A percentile compares a stretch with the other conserved stretches of the same genome.
These are phyloP conservation scores for Sinosuthora webbiana DNA, from an alignment of 2,113 vertebrate genomes.

Conservation along the genomic window DNA sequence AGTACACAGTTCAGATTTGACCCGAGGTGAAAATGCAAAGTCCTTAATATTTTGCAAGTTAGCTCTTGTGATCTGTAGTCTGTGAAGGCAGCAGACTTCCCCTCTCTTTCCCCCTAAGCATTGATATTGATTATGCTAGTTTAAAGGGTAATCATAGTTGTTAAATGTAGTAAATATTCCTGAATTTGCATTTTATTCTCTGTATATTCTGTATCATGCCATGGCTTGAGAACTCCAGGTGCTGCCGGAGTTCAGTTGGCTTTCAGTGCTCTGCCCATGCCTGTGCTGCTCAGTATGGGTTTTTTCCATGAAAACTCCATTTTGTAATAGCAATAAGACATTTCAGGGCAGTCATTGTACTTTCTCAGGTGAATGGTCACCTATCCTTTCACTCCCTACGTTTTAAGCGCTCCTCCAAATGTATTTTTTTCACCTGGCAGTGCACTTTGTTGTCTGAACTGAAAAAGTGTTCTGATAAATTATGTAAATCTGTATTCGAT, in stretches of 20 bases:
- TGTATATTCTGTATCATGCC: slow-evolving; percentile 46
- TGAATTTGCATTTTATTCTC: slow-evolving; percentile 55
- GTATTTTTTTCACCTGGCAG: slow-evolving; percentile 39
- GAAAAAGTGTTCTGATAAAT: slow-evolving; percentile 48
- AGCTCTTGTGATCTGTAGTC: slow-evolving; percentile 48
- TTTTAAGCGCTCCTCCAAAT: slow-evolving; percentile 48
- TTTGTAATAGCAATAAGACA: slow-evolving; percentile 67
- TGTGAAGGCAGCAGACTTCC: slow-evolving; percentile 48
- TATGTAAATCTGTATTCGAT: slow-evolving; percentile 56
- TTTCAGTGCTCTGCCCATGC: slow-evolving; percentile 44
- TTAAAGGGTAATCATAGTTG: slow-evolving; percentile 34
- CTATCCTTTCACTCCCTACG: neutral
- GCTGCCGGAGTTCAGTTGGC: neutral
- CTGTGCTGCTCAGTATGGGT: slow-evolving; percentile 34
- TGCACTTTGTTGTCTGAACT: slow-evolving; percentile 55
- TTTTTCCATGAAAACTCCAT: slow-evolving; percentile 37
- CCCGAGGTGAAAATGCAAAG: slow-evolving; percentile 30
- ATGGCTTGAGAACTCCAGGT: slow-evolving; percentile 35
- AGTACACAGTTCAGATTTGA: slow-evolving; percentile 30
- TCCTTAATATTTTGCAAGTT: slow-evolving; percentile 23
- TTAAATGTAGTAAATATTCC: slow-evolving; percentile 60
- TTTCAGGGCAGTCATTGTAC: slow-evolving; percentile 58
- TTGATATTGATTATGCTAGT: slow-evolving; percentile 49
- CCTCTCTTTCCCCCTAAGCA: slow-evolving; percentile 5
- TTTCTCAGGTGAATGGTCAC: slow-evolving; percentile 54